Evolutionary conservation across 2,113 vertebrate genomes (phyloP).

Genomic region (Scatophagus argus): DNA sequence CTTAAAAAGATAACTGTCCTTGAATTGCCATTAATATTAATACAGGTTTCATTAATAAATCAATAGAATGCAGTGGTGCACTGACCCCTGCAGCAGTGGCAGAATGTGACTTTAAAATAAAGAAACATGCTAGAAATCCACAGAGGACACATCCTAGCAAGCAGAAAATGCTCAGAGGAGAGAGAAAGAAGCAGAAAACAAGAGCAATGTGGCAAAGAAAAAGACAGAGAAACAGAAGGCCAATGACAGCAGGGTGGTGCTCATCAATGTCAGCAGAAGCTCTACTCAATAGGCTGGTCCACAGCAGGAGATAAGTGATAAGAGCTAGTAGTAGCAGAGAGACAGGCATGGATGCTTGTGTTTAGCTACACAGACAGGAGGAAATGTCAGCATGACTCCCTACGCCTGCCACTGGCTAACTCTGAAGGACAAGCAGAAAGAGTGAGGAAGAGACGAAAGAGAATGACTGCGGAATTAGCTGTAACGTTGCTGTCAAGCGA

Average conservation of each 20-base stretch:
- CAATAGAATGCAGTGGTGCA: conserved; percentile 48
- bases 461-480: background rate
- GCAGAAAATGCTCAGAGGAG: background rate
- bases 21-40: conserved; percentile 62
- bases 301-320: conserved; percentile 62
- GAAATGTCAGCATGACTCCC: conserved; percentile 37
- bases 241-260: conserved; percentile 59
- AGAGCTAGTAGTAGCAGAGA: conserved; percentile 29
- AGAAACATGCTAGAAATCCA: background rate
- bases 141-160: background rate
- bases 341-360: conserved; percentile 28
- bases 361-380: conserved; percentile 31
- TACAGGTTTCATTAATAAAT: conserved; percentile 62
- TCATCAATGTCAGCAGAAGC: conserved; percentile 58
- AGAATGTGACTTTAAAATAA: conserved; percentile 24
- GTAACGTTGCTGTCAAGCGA: conserved; percentile 25
- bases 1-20: conserved; percentile 54
- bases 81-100: conserved; percentile 28
- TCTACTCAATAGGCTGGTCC: conserved; percentile 49
- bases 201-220: conserved; percentile 19
- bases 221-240: conserved; percentile 9
- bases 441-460: conserved; percentile 26
- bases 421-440: conserved; percentile 42
- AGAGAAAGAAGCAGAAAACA: conserved; percentile 12
- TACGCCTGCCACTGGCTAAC: conserved; percentile 47